Evolutionary conservation across 2,888 invertebrate species (phyloP), one percentile per base, ranked within the genome.

Genomic region (Andrena marginata): DNA sequence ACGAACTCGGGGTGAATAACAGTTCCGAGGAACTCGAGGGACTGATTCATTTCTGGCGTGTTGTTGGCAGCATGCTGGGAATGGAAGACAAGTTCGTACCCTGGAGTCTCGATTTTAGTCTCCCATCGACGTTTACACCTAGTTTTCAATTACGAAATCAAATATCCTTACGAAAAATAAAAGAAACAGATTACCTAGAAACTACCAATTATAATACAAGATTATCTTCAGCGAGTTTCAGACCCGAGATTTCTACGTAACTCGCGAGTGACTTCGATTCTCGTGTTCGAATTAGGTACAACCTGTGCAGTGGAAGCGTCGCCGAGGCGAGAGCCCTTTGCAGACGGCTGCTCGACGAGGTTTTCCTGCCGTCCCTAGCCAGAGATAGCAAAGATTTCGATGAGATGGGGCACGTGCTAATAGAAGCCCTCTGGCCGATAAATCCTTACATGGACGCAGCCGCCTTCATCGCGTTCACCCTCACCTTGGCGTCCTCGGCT

Each of bases 41-140:
- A 0, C 97, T 97, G 82, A 94, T 97, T 6, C 98, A 98, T 93
- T 95, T 97, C 91, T 98, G 98, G 98, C 96, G 96, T 82, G 97
- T 97, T 0, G 95, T 98, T 63, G 98, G 98, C 0, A 95, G 96
- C 91, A 94, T 97, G 92, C 95, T 98, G 84, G 99, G 99, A 2
- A 96, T 98, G 80, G 96, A 97, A 86, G 98, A 98, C 88, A 96
- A 95, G 96, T 97, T 67, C 6, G 82, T 85, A 67, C 0, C 16
- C 4, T 4, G 10, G 10, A 23, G 4, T 16, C 23, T 26, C 2
- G n/a, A 63, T 69, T 69, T 56, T 35, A 54, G 4, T 56, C 60
- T 59, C 6, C 31, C 16, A n/a, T 6, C 51, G 51, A 20, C n/a
- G 20, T 16, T 5, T 16, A 16, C 16, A 2, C 1, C 23, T 26